Evolutionary conservation across 2,797 vertebrate genomes (phyloP), one percentile per base, ranked within the genome.

Genomic region (Lophius americanus): DNA sequence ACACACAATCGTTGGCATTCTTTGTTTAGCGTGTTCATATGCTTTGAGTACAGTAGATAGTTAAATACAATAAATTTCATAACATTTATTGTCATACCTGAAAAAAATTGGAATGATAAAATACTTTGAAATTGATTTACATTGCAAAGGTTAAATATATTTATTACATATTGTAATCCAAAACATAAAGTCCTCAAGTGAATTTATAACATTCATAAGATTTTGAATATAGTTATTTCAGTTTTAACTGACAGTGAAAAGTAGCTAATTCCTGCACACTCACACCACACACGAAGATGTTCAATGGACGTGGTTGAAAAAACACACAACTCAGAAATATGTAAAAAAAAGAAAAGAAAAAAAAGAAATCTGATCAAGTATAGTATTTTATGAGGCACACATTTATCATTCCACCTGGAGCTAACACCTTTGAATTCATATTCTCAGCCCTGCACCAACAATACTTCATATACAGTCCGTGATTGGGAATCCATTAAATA

Each of bases 41-140:
- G 73, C 59, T 82, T 75, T 68, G 68, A 85, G 74, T 93, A 92
- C 90, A 93, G 90, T 91, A 90, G 89, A 90, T 82, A 81, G 80
- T 89, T 70, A 80, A 84, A 64, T 79, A 78, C 64, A 83, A 83
- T 82, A 84, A 53, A 85, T 56, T 61, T 67, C 33, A 65, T 81
- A 80, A 79, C 55, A 71, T 79, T 76, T 61, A 70, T 72, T 72
- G 64, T 72, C 73, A 82, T 75, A 88, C 81, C 80, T 90, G 77
- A 88, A 85, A 78, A 78, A 85, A 23, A 23, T 23, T 61, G 73
- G 78, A 79, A 65, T 63, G 49, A 82, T 83, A 52, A 64, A 51
- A 73, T 76, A 74, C 71, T 58, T 73, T 79, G 48, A 78, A 75
- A 79, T 69, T 83, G 60, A 66, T 78, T 75, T 80, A 84, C 41